A percentile compares a stretch with the other conserved stretches of the same genome.
Conservation (phyloP, 2,888 invertebrate species). For the Pandemis cinnamomeana region DNA sequence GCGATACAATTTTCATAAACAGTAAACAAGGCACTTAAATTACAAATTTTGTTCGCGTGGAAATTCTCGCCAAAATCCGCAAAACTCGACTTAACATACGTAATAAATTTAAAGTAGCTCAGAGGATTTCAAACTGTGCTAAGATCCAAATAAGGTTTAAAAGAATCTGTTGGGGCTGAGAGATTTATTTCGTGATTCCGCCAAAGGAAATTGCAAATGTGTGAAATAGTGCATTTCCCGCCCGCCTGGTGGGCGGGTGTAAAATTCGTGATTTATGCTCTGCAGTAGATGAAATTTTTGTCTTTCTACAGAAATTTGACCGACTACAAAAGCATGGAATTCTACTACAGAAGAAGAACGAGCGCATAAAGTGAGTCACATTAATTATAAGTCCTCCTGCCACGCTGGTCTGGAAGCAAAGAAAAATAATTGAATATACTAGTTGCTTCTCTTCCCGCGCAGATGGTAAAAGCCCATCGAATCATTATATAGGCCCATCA, state of each 20-base stretch:
- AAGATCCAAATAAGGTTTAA: not conserved
- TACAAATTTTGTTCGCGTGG: conserved; percentile 18
- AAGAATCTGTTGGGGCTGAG: not conserved
- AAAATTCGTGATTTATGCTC: conserved; percentile 13
- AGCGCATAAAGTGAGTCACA: too few species aligned
- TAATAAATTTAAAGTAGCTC: conserved; percentile 10
- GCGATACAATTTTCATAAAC: conserved; percentile 29
- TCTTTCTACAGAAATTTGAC: not conserved
- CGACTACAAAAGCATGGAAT: not conserved
- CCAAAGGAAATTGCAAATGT: conserved; percentile 18
- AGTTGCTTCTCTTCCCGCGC: too few species aligned
- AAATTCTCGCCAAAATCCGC: conserved; percentile 15
- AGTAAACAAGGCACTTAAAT: conserved; percentile 27
- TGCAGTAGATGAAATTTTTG: not conserved
- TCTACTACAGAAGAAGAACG: not conserved
- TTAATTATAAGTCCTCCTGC: too few species aligned
- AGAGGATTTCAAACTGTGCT: not conserved
- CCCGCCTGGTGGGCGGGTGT: conserved; percentile 6
- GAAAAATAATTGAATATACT: too few species aligned
- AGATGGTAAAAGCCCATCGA: too few species aligned
- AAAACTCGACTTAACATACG: conserved; percentile 16
- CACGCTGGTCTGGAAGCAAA: too few species aligned
- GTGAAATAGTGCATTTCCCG: conserved; percentile 24
- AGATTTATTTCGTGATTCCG: conserved; percentile 12
- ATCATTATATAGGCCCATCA: too few species aligned